phyloP scores from a whole-genome alignment of 2,888 invertebrate species.

The Ceratothoa steindachneri region DNA sequence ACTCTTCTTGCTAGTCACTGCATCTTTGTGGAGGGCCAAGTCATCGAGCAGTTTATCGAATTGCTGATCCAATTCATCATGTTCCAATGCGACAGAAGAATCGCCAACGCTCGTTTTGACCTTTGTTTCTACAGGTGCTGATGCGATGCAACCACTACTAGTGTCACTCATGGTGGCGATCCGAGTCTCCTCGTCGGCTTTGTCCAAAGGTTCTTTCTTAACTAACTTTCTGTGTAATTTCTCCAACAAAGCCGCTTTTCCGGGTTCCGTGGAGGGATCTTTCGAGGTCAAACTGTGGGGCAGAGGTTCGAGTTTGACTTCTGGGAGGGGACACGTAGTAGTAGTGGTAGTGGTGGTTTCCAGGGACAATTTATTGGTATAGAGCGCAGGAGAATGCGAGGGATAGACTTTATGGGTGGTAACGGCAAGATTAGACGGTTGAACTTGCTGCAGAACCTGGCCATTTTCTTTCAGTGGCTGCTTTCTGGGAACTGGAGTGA shows the following conservation, averaged over 20 bases:
- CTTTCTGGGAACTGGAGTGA: background rate
- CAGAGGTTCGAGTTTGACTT: background rate
- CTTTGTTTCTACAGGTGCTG: background rate
- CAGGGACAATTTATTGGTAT: background rate
- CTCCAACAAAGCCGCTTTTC: constrained; percentile 34
- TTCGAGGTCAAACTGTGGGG: background rate
- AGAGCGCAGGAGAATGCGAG: background rate
- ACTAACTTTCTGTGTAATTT: constrained; percentile 34
- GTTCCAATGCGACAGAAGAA: constrained; percentile 11
- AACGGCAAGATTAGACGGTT: background rate
- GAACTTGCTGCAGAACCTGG: background rate
- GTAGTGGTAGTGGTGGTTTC: background rate
- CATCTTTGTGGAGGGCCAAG: constrained; percentile 33
- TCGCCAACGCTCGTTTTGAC: background rate
- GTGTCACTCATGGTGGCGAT: background rate
- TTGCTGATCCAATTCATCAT: constrained; percentile 25
- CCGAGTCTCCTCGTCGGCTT: background rate
- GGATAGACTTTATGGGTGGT: background rate
- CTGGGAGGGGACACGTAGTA: background rate
- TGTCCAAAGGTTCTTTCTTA: constrained; percentile 14
- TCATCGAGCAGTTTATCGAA: constrained; percentile 38
- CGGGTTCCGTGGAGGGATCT: constrained; percentile 18
- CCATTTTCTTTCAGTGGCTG: background rate
- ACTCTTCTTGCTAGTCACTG: constrained; percentile 38
- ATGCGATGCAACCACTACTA: background rate